Evolutionary conservation across 2,113 vertebrate genomes (phyloP).

Genomic region (Myotis yumanensis): DNA sequence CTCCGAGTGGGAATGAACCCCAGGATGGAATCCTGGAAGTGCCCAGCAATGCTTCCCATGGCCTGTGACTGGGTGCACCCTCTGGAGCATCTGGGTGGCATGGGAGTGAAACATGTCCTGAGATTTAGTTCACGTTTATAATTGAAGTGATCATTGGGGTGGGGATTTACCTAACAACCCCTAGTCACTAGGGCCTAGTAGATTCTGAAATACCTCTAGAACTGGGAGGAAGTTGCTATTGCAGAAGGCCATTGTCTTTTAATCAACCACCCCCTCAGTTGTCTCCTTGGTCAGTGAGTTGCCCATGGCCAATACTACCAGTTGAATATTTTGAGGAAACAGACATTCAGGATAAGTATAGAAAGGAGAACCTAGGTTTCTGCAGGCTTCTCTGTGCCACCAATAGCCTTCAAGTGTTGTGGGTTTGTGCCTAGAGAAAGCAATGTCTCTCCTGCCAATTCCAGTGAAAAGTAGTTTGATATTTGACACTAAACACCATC

Average conservation of each 20-base stretch:
- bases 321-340: background rate
- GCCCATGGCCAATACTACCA: background rate
- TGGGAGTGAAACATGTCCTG: background rate
- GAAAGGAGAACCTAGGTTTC: background rate
- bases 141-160: background rate
- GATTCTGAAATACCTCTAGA: background rate
- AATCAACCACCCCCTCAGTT: background rate
- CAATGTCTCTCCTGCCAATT: background rate
- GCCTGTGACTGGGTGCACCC: background rate
- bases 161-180: background rate
- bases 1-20: background rate
- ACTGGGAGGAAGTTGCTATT: background rate
- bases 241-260: background rate
- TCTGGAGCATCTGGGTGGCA: background rate
- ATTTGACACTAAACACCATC: background rate
- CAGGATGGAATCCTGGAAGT: background rate
- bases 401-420: background rate
- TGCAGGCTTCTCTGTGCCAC: rapidly evolving
- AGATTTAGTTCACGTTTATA: background rate
- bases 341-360: background rate
- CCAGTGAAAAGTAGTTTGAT: background rate
- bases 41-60: background rate
- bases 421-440: background rate
- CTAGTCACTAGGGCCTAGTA: too few relatives aligned
- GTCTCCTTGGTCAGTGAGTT: background rate